Percentiles rank a stretch among this genome's conserved stretches.
Conservation (phyloP, 2,888 invertebrate species). For the Drosophila falleni region DNA sequence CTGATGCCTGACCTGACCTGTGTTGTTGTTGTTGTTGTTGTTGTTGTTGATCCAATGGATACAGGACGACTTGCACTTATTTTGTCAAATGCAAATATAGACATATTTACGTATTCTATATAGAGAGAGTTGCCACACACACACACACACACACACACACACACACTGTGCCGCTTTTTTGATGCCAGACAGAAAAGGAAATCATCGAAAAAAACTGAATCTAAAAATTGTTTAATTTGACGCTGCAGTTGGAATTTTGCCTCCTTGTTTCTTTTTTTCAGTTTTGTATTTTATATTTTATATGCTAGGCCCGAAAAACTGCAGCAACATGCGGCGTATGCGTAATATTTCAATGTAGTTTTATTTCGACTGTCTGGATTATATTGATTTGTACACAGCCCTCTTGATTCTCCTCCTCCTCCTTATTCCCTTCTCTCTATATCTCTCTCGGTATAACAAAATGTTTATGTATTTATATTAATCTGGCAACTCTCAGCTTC, state of each 20-base stretch:
- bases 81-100: slow-evolving; percentile 82
- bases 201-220: slow-evolving; percentile 45
- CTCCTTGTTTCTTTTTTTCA: slow-evolving; percentile 3
- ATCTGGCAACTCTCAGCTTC: not conserved
- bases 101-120: slow-evolving; percentile 49
- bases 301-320: slow-evolving; percentile 37
- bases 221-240: slow-evolving; percentile 81
- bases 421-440: not conserved
- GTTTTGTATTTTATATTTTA: slow-evolving; percentile 26
- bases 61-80: slow-evolving; percentile 68
- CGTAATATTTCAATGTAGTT: slow-evolving; percentile 70
- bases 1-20: slow-evolving; percentile 61
- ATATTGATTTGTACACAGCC: slow-evolving; percentile 69
- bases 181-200: slow-evolving; percentile 69
- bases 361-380: slow-evolving; percentile 75
- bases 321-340: slow-evolving; percentile 64
- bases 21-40: slow-evolving; percentile 29
- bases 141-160: slow-evolving; percentile 1
- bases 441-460: not conserved
- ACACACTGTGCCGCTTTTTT: slow-evolving; percentile 19
- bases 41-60: slow-evolving; percentile 16
- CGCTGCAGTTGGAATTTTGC: slow-evolving; percentile 28
- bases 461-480: not conserved
- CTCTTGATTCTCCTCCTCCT: not conserved
- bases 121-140: slow-evolving; percentile 14